Percentiles rank a stretch among this genome's conserved stretches.
Evolutionary conservation across 2,888 invertebrate genomes (phyloP).

Genomic region (Leptogaster cylindrica): DNA sequence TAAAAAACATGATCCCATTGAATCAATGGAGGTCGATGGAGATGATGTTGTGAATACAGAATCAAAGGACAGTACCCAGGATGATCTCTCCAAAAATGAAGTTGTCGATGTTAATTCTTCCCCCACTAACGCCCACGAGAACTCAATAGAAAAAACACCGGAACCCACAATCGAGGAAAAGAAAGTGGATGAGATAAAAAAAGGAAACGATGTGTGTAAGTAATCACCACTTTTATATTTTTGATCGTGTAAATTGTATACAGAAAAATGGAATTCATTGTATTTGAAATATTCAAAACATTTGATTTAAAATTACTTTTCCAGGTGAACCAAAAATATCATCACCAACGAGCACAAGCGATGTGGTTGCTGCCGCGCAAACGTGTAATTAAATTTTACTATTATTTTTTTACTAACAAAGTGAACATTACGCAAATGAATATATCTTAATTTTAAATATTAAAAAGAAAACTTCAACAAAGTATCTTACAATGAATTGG

Average conservation of each 20-base stretch:
- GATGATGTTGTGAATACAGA: slow-evolving; percentile 11
- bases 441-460: slow-evolving; percentile 36
- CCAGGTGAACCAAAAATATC: slow-evolving; percentile 60
- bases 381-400: slow-evolving; percentile 46
- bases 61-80: neutral
- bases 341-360: slow-evolving; percentile 51
- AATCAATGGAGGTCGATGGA: slow-evolving; percentile 59
- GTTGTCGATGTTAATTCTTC: slow-evolving; percentile 18
- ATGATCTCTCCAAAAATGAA: neutral
- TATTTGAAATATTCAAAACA: neutral
- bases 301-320: slow-evolving; percentile 35
- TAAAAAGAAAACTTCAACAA: slow-evolving; percentile 10
- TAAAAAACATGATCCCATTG: slow-evolving; percentile 47
- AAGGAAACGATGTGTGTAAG: slow-evolving; percentile 43
- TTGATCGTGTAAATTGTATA: neutral
- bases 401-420: slow-evolving; percentile 34
- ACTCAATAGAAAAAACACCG: slow-evolving; percentile 49
- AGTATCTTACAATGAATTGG: no score
- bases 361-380: slow-evolving; percentile 46
- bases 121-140: slow-evolving; percentile 43
- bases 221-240: slow-evolving; percentile 2
- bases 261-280: neutral
- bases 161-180: slow-evolving; percentile 50
- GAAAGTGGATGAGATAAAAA: slow-evolving; percentile 41
- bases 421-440: slow-evolving; percentile 16